phyloP scores from a whole-genome alignment of 2,888 invertebrate species.

The Caradrina clavipalpis region DNA sequence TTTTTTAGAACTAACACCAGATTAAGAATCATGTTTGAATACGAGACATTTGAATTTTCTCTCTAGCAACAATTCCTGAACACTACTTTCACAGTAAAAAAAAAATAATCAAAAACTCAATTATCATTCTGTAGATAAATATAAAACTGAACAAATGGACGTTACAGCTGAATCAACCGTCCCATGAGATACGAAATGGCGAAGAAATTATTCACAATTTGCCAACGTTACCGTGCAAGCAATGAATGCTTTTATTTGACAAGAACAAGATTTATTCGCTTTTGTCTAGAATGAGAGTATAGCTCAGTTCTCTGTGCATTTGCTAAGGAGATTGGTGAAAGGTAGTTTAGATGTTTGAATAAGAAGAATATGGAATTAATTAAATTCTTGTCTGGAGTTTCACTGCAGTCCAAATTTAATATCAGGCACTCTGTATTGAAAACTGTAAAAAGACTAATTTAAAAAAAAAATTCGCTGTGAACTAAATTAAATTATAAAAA shows the following conservation, averaged over 20 bases:
- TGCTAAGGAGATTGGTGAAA: conserved; percentile 2
- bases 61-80: neutral
- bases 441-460: no score
- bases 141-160: conserved; percentile 29
- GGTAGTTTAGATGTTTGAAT: conserved; percentile 5
- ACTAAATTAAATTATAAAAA: no score
- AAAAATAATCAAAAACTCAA: conserved; percentile 34
- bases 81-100: neutral
- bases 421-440: no score
- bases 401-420: neutral
- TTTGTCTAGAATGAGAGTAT: conserved; percentile 27
- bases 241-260: conserved; percentile 54
- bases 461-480: no score
- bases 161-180: conserved; percentile 50
- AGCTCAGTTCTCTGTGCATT: conserved; percentile 12
- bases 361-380: conserved; percentile 12
- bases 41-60: no score
- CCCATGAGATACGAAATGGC: conserved; percentile 33
- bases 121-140: conserved; percentile 44
- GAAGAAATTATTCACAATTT: conserved; percentile 59
- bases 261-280: conserved; percentile 52
- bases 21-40: no score
- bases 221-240: conserved; percentile 42
- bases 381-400: conserved; percentile 27
- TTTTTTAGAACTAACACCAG: no score